Percentiles rank a stretch among this genome's conserved stretches.
Conservation (phyloP, 2,888 invertebrate genomes). For the Acrobasis suavella region DNA sequence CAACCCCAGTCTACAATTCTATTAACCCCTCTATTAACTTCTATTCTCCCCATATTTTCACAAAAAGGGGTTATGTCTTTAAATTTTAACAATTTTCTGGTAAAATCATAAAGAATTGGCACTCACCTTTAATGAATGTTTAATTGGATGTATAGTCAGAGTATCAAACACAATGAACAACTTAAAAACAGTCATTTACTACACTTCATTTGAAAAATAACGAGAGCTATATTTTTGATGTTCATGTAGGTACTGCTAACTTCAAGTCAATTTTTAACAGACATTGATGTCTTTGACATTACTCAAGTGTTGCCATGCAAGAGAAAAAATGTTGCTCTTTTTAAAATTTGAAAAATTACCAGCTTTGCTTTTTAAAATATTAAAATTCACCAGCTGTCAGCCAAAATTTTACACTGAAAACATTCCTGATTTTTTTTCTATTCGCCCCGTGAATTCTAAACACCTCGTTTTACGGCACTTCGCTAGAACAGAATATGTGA, state of each 20-base stretch:
- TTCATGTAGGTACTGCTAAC: not conserved
- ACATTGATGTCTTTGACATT: conserved; percentile 1
- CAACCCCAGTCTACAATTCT: not conserved
- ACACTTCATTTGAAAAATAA: not conserved
- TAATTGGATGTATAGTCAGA: not conserved
- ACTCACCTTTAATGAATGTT: conserved; percentile 2
- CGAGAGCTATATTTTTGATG: not conserved
- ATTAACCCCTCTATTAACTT: not conserved
- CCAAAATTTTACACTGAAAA: not conserved
- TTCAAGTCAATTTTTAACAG: not conserved
- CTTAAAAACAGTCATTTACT: not conserved
- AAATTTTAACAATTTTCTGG: not conserved
- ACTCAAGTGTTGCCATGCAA: not conserved
- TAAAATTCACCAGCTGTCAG: too few relatives aligned
- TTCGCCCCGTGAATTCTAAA: not conserved
- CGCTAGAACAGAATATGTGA: too few relatives aligned
- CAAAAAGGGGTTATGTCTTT: not conserved
- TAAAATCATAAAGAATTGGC: not conserved
- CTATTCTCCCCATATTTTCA: conserved; percentile 2
- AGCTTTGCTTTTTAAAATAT: not conserved
- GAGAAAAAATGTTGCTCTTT: not conserved
- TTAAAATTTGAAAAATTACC: not conserved
- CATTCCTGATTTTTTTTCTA: conserved; percentile 5
- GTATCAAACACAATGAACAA: not conserved
- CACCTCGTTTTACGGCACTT: conserved; percentile 4